Percentiles rank a stretch among this genome's conserved stretches.
Evolutionary conservation across 1,140 invertebrate genomes (phyloP).

Genomic region (Bicyclus anynana): DNA sequence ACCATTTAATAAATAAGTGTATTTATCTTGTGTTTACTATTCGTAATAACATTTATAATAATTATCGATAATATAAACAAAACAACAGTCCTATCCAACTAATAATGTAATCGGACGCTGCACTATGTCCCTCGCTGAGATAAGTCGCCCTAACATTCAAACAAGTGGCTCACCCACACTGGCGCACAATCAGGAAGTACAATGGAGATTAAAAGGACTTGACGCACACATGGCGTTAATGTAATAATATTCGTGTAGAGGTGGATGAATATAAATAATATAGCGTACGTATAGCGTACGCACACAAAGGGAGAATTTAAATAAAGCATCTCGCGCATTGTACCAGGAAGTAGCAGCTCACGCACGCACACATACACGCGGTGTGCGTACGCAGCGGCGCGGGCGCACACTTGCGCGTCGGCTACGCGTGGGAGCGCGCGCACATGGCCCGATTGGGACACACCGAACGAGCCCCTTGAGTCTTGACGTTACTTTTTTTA

Average conservation of each 20-base stretch:
- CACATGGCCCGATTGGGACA: slow-evolving; percentile 75
- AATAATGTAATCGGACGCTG: slow-evolving; percentile 71
- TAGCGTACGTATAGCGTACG: slow-evolving; percentile 58
- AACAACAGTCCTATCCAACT: slow-evolving; percentile 31
- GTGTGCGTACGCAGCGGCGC: slow-evolving; percentile 60
- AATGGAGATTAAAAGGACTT: slow-evolving; percentile 72
- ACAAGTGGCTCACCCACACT: slow-evolving; percentile 74
- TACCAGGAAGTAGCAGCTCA: slow-evolving; percentile 73
- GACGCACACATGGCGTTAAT: slow-evolving; percentile 67
- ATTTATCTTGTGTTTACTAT: slow-evolving; percentile 1
- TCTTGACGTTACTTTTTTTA: slow-evolving; percentile 72
- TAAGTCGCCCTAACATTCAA: slow-evolving; percentile 74
- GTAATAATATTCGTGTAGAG: slow-evolving; percentile 68
- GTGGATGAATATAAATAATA: slow-evolving; percentile 69
- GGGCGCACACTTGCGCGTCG: slow-evolving; percentile 65
- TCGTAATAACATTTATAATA: slow-evolving; percentile 1
- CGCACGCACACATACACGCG: slow-evolving; percentile 49
- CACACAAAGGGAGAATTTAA: slow-evolving; percentile 70
- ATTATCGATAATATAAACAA: slow-evolving; percentile 37
- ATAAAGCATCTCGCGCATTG: slow-evolving; percentile 71
- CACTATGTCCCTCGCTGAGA: slow-evolving; percentile 72
- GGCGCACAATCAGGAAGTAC: slow-evolving; percentile 71
- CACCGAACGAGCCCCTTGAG: slow-evolving; percentile 69
- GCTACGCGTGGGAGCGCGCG: slow-evolving; percentile 72
- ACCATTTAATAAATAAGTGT: neutral